These are phyloP conservation scores for Motacilla tschutschensis DNA, from an alignment of 2,113 vertebrate genomes.

Conservation along the genomic window DNA sequence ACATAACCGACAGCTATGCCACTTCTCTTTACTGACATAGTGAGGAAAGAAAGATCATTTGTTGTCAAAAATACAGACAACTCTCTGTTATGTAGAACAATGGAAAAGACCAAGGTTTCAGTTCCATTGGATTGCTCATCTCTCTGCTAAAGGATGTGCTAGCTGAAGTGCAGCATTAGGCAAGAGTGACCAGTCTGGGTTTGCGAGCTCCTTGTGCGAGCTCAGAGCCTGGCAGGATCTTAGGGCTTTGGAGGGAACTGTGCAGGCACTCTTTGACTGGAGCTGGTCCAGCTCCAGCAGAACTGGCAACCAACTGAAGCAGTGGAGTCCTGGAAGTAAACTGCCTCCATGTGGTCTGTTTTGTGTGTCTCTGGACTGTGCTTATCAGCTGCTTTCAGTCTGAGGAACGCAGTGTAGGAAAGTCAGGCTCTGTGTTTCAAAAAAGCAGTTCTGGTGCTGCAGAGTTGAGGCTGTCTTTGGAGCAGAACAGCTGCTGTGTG, in stretches of 20 bases:
- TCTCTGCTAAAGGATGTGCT: neutral
- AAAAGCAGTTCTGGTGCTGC: neutral
- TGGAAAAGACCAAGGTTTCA: neutral
- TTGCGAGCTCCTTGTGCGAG: neutral
- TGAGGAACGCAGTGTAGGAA: neutral
- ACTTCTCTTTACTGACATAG: neutral
- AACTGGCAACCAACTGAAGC: neutral
- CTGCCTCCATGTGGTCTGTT: neutral
- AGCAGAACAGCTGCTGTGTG: neutral
- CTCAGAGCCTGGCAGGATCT: neutral
- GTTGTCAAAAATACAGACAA: neutral
- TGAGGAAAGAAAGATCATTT: neutral
- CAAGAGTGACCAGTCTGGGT: rapidly evolving
- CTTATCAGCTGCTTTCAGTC: neutral
- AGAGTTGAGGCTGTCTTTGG: neutral
- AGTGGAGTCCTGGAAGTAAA: neutral
- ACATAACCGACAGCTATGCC: rapidly evolving
- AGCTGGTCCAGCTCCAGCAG: neutral
- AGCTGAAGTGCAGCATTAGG: neutral
- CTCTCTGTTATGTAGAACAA: neutral
- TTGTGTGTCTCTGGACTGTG: neutral
- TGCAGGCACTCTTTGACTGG: neutral
- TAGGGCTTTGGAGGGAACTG: neutral
- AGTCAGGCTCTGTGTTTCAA: neutral
- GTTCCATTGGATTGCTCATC: neutral